These are phyloP conservation scores for Pelobates fuscus DNA, from an alignment of 2,113 vertebrate genomes.

Conservation along the genomic window DNA sequence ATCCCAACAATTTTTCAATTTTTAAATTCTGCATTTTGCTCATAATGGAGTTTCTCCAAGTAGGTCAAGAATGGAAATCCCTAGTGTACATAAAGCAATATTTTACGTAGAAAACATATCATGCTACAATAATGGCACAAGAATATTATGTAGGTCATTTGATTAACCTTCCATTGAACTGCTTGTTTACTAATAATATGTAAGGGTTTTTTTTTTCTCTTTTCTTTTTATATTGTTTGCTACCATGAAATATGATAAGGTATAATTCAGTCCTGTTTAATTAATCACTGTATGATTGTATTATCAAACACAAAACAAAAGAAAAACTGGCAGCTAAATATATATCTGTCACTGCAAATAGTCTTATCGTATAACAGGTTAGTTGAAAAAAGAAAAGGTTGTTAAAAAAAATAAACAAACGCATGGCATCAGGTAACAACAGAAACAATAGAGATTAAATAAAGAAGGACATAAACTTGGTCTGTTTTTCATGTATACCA, in stretches of 20 bases:
- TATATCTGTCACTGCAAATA: neutral
- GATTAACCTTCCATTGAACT: neutral
- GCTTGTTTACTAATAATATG: neutral
- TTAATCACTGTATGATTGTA: neutral
- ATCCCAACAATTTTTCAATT: too few species aligned
- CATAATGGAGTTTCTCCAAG: too few species aligned
- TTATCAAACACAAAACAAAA: constrained; percentile 9
- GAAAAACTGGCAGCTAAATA: neutral
- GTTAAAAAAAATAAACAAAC: constrained; percentile 5
- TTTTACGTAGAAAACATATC: too few species aligned
- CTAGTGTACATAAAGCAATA: too few species aligned
- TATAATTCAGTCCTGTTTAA: neutral
- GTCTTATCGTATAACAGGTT: neutral
- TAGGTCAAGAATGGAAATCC: too few species aligned
- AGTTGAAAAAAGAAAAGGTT: neutral
- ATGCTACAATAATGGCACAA: too few species aligned
- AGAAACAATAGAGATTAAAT: neutral
- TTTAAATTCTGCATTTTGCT: too few species aligned
- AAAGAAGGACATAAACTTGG: too few species aligned
- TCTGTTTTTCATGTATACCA: too few species aligned
- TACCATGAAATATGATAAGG: neutral
- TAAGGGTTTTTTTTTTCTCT: neutral
- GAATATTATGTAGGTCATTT: too few species aligned
- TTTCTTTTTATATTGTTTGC: neutral
- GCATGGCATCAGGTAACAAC: neutral